Evolutionary conservation across 2,113 vertebrate genomes (phyloP), one percentile per base, ranked within the genome.

Genomic region (Chionomys nivalis): DNA sequence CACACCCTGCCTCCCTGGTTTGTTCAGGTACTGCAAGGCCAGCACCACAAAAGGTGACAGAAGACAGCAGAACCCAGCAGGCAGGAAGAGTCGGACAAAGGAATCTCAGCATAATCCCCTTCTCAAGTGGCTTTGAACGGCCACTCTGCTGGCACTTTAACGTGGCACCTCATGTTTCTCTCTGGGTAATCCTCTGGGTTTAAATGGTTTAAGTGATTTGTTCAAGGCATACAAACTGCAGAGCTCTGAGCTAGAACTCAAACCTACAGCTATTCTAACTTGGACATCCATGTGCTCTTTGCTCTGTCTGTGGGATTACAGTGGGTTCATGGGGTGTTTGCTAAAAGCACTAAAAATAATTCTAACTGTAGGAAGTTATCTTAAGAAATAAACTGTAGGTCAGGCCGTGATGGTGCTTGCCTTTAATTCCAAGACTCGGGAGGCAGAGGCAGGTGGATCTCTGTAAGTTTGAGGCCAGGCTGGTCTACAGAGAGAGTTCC

Each of bases 261-360:
- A 88, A 33, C 19, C 78, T 65, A 7, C 33, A 94, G 75, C 9
- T 13, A 68, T 92, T 19, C 65, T 49, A n/a, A 72, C 76, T 86
- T 28, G 28, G 42, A 90, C 87, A 47, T 26, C 39, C 63, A 44
- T 1, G 1, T 1, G 39, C 13, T 89, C n/a, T 39, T 82, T 94
- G 5, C 89, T 73, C 17, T 0, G 10, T 44, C 9, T 23, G 7
- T 70, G 36, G 23, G 14, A 26, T 83, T 63, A 42, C 47, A 75
- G 33, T 31, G 24, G 44, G 16, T 36, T 24, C 10, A 73, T 26
- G 89, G 47, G 33, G 4, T 63, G 76, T 63, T 79, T 88, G 75
- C 93, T 93, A 94, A 96, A 95, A 90, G 76, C 83, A 82, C 33
- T 81, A 89, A 87, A 93, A 75, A 75, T 70, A 91, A 79, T 61